These are phyloP conservation scores for Helogale parvula DNA, from an alignment of 2,113 vertebrate species.

Conservation along the genomic window DNA sequence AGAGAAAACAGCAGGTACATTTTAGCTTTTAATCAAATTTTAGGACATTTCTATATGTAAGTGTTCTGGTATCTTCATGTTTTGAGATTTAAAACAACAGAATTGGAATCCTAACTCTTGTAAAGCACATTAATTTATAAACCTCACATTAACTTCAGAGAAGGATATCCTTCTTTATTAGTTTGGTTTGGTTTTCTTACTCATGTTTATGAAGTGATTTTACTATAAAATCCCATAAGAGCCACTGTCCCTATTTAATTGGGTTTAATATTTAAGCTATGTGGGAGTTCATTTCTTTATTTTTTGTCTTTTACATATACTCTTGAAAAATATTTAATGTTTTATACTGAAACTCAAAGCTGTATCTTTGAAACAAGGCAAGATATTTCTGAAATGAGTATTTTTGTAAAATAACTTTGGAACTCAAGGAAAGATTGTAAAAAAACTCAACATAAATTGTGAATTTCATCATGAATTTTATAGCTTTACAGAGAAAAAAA, in stretches of 20 bases:
- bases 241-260: background rate
- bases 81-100: conserved; percentile 3
- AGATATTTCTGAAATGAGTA: background rate
- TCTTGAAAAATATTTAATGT: conserved; percentile 47
- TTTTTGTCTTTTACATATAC: conserved; percentile 42
- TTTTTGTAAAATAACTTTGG: conserved; percentile 22
- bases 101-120: background rate
- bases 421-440: conserved; percentile 7
- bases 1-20: background rate
- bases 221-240: conserved; percentile 46
- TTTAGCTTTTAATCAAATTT: conserved; percentile 47
- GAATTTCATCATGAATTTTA: background rate
- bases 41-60: background rate
- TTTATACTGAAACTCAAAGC: conserved; percentile 34
- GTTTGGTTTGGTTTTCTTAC: conserved; percentile 45
- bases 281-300: background rate
- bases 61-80: background rate
- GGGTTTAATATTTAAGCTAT: background rate
- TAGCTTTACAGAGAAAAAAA: conserved; percentile 7
- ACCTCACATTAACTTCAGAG: conserved; percentile 1
- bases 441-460: background rate
- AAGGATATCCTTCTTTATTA: background rate
- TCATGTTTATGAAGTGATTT: conserved; percentile 41
- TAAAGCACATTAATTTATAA: conserved; percentile 5
- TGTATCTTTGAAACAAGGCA: background rate